phyloP scores from a whole-genome alignment of 2,888 invertebrate genomes.

The Dryobotodes eremita region DNA sequence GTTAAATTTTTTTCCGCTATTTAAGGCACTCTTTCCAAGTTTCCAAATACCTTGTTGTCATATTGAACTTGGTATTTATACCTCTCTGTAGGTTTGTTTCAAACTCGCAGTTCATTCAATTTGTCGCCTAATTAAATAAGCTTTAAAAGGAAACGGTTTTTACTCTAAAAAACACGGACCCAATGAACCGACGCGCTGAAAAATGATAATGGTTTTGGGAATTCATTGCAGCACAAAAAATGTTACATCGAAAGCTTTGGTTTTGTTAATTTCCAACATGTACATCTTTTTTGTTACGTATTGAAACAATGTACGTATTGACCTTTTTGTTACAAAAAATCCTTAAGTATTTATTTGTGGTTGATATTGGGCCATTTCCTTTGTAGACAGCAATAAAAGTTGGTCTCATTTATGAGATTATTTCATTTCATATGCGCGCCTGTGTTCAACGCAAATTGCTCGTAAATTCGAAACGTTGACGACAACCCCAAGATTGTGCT shows the following conservation, averaged over 20 bases:
- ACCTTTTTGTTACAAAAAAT: constrained; percentile 19
- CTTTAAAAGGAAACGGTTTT: constrained; percentile 34
- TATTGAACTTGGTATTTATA: background rate
- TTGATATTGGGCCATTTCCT: constrained; percentile 40
- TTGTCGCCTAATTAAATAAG: constrained; percentile 50
- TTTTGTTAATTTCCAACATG: constrained; percentile 26
- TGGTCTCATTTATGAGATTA: constrained; percentile 53
- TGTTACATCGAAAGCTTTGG: background rate
- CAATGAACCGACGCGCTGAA: constrained; percentile 41
- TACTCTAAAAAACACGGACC: constrained; percentile 22
- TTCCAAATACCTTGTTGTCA: background rate
- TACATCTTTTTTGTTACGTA: constrained; percentile 30
- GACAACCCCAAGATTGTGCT: constrained; percentile 43
- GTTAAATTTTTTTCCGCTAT: constrained; percentile 16
- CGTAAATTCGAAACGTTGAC: constrained; percentile 49
- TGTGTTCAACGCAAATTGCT: constrained; percentile 60
- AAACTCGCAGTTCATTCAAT: constrained; percentile 32
- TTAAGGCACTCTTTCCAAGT: background rate
- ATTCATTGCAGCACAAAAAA: constrained; percentile 16
- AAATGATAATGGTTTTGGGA: constrained; percentile 42
- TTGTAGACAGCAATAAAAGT: constrained; percentile 52
- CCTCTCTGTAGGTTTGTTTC: constrained; percentile 10
- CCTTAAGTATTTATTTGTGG: constrained; percentile 39
- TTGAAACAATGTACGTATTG: constrained; percentile 24
- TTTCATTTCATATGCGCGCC: constrained; percentile 58